A percentile compares a stretch with the other conserved stretches of the same genome.
Conservation (phyloP, 2,797 vertebrate genomes). For the Xenops minutus region DNA sequence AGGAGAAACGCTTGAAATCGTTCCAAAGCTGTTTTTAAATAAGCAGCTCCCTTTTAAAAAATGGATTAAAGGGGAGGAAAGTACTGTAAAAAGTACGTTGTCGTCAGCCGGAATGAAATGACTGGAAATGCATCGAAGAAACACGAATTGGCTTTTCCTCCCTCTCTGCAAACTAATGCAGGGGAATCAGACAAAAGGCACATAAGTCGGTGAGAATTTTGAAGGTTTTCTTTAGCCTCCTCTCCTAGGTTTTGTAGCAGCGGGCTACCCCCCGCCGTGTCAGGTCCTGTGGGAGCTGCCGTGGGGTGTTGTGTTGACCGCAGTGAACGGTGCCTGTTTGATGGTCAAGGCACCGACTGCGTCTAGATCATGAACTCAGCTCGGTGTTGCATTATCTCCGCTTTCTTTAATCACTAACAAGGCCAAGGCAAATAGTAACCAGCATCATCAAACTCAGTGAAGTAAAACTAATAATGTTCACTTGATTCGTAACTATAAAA, state of each 20-base stretch:
- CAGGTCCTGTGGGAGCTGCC: background rate
- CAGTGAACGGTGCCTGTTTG: conserved; percentile 19
- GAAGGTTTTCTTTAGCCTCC: background rate
- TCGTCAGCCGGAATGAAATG: background rate
- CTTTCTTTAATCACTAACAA: conserved; percentile 73
- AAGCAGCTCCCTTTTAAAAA: background rate
- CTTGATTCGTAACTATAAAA: conserved; percentile 78
- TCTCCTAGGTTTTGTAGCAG: background rate
- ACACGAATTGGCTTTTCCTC: background rate
- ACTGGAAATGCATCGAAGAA: background rate
- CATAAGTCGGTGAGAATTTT: background rate
- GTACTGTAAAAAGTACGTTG: background rate
- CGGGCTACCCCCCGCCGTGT: background rate
- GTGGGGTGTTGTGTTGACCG: background rate
- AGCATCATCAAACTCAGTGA: conserved; percentile 47
- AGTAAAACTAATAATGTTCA: conserved; percentile 72
- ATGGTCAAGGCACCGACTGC: conserved; percentile 61
- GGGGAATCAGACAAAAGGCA: background rate
- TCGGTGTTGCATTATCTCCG: background rate
- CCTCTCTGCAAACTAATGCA: background rate
- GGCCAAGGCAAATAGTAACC: conserved; percentile 72
- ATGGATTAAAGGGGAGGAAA: background rate
- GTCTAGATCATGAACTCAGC: conserved; percentile 58
- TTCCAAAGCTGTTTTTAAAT: conserved; percentile 37
- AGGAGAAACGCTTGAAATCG: conserved; percentile 11